These are phyloP conservation scores for Anarrhichthys ocellatus DNA, from an alignment of 2,113 vertebrate species.

Conservation along the genomic window DNA sequence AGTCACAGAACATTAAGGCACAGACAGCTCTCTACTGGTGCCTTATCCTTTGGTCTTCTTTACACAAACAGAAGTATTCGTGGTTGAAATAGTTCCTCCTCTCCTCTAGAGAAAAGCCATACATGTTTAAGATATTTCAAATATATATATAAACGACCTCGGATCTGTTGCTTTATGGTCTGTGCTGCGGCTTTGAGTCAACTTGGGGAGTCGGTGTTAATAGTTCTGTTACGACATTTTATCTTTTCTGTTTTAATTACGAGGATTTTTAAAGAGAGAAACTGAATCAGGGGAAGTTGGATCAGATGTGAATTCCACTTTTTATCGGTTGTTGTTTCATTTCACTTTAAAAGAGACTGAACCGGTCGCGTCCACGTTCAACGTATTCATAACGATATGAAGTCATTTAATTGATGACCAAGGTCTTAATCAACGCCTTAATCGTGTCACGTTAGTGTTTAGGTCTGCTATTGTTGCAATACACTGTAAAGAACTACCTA, in stretches of 20 bases:
- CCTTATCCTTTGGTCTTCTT: slow-evolving; percentile 61
- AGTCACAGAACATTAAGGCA: slow-evolving; percentile 62
- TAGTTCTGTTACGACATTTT: slow-evolving; percentile 8
- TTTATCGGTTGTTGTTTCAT: not conserved
- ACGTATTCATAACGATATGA: slow-evolving; percentile 26
- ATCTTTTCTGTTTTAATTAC: not conserved
- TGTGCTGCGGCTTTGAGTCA: slow-evolving; percentile 18
- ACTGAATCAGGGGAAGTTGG: slow-evolving; percentile 42
- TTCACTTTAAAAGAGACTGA: slow-evolving; percentile 14
- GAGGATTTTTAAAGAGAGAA: slow-evolving; percentile 11
- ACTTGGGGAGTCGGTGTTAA: slow-evolving; percentile 8
- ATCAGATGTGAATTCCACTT: slow-evolving; percentile 19
- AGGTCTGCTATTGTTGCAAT: slow-evolving; percentile 55
- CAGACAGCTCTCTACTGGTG: slow-evolving; percentile 59
- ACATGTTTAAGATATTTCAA: slow-evolving; percentile 12
- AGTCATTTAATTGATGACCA: slow-evolving; percentile 32
- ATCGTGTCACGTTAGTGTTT: slow-evolving; percentile 48
- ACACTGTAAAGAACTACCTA: slow-evolving; percentile 69
- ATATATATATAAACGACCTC: not conserved
- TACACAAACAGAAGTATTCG: slow-evolving; percentile 9
- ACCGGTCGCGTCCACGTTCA: slow-evolving; percentile 16
- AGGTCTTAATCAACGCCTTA: slow-evolving; percentile 74
- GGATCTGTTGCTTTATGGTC: slow-evolving; percentile 1
- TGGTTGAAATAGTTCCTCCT: slow-evolving; percentile 13
- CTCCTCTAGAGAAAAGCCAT: slow-evolving; percentile 46